Percentiles rank a stretch among this genome's conserved stretches.
Evolutionary conservation across 2,888 invertebrate genomes (phyloP).

Genomic region (Trichacis sp.): DNA sequence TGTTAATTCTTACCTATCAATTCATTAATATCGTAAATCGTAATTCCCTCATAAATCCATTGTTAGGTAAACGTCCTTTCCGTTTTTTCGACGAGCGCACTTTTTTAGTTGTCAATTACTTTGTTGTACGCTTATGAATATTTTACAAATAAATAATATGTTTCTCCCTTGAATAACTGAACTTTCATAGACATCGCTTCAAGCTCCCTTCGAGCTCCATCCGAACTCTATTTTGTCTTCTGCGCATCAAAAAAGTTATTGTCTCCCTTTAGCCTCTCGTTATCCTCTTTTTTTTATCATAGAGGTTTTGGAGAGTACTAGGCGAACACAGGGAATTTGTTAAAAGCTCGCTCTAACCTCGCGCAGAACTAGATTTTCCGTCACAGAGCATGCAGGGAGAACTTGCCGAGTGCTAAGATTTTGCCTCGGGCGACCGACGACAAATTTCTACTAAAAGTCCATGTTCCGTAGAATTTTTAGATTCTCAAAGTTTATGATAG

Average conservation of each 20-base stretch:
- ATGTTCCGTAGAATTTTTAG: too few species aligned
- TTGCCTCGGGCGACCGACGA: too few species aligned
- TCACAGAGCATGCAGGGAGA: constrained; percentile 1
- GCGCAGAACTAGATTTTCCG: background rate
- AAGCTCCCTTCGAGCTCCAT: background rate
- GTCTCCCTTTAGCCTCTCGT: background rate
- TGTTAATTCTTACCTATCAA: too few species aligned
- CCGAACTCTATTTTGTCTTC: constrained; percentile 1
- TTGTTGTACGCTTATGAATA: too few species aligned
- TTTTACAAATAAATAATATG: too few species aligned
- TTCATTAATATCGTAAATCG: too few species aligned
- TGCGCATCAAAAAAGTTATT: background rate
- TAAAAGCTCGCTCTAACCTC: constrained; percentile 4
- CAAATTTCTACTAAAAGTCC: too few species aligned
- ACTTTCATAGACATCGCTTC: background rate
- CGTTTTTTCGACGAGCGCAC: too few species aligned
- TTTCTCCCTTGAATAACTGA: too few species aligned
- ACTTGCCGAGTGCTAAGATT: background rate
- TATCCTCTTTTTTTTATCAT: background rate
- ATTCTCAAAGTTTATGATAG: too few species aligned
- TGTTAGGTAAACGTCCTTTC: too few species aligned
- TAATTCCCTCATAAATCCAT: too few species aligned
- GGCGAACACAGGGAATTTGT: constrained; percentile 2
- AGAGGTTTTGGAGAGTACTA: constrained; percentile 5
- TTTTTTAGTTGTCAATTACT: background rate